A percentile compares a stretch with the other conserved stretches of the same genome.
These are phyloP conservation scores for Pogonocichla stellata DNA, from an alignment of 2,113 vertebrate species.

Conservation along the genomic window DNA sequence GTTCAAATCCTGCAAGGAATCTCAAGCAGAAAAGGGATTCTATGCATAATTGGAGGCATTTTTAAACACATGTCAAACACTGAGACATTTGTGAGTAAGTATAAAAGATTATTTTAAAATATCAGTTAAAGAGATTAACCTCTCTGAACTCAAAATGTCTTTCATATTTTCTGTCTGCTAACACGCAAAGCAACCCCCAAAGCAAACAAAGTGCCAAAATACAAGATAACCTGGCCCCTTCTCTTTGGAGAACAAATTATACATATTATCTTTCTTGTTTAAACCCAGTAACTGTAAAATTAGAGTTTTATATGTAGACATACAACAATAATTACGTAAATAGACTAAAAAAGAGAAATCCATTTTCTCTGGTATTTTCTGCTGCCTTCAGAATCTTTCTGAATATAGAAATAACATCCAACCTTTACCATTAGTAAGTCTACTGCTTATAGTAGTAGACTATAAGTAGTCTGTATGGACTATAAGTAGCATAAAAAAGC, in stretches of 20 bases:
- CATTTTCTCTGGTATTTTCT: background rate
- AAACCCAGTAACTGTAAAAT: background rate
- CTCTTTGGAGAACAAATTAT: background rate
- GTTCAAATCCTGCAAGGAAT: background rate
- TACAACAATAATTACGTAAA: background rate
- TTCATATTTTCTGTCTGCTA: background rate
- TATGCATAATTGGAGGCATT: background rate
- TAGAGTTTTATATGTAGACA: background rate
- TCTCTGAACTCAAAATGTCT: background rate
- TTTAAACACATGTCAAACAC: background rate
- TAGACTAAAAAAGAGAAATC: background rate
- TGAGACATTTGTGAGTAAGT: background rate
- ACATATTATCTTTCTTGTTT: background rate
- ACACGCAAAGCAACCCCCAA: background rate
- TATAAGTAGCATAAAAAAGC: background rate
- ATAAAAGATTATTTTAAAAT: background rate
- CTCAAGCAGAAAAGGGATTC: background rate
- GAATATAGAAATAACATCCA: background rate
- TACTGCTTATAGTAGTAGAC: background rate
- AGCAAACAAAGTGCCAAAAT: background rate
- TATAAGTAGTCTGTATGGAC: too few species aligned
- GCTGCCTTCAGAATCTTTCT: background rate
- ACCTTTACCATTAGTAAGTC: background rate
- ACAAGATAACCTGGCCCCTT: rapidly evolving
- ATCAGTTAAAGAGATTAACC: background rate